These are phyloP conservation scores for Polypedilum vanderplanki DNA, from an alignment of 1,140 invertebrate genomes.

Conservation along the genomic window DNA sequence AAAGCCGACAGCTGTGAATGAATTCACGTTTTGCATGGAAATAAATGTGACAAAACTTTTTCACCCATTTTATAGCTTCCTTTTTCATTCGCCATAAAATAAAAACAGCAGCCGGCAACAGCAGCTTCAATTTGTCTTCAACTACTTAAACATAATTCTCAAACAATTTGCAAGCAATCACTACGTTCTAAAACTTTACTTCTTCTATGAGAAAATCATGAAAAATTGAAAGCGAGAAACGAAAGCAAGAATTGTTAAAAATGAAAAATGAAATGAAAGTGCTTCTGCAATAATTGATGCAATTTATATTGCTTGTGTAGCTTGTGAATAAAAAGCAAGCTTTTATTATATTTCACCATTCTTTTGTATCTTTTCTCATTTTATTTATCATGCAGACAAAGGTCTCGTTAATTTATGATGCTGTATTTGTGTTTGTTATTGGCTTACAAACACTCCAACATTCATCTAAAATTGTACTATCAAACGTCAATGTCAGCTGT, in stretches of 20 bases:
- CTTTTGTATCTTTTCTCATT: background rate
- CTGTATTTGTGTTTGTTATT: slow-evolving; percentile 78
- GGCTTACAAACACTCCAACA: slow-evolving; percentile 72
- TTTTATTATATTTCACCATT: background rate
- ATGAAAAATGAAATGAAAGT: slow-evolving; percentile 19
- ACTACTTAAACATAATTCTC: slow-evolving; percentile 19
- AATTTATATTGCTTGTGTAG: slow-evolving; percentile 14
- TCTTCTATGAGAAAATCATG: background rate
- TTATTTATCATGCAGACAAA: slow-evolving; percentile 60
- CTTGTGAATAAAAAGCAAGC: background rate
- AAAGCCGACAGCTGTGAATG: no score
- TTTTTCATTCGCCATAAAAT: no score
- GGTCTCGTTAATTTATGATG: slow-evolving; percentile 84
- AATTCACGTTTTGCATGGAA: no score
- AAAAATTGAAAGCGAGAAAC: background rate
- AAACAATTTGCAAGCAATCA: background rate
- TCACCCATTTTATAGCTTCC: no score
- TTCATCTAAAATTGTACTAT: slow-evolving; percentile 45
- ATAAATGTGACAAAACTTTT: no score
- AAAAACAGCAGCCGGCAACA: background rate
- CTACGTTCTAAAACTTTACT: background rate
- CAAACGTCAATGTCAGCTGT: slow-evolving; percentile 75
- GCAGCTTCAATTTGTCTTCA: background rate
- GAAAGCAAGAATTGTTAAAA: background rate
- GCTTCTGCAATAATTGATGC: slow-evolving; percentile 11